Evolutionary conservation across 1,140 invertebrate genomes (phyloP), one percentile per base, ranked within the genome.

Genomic region (Epicauta chinensis): DNA sequence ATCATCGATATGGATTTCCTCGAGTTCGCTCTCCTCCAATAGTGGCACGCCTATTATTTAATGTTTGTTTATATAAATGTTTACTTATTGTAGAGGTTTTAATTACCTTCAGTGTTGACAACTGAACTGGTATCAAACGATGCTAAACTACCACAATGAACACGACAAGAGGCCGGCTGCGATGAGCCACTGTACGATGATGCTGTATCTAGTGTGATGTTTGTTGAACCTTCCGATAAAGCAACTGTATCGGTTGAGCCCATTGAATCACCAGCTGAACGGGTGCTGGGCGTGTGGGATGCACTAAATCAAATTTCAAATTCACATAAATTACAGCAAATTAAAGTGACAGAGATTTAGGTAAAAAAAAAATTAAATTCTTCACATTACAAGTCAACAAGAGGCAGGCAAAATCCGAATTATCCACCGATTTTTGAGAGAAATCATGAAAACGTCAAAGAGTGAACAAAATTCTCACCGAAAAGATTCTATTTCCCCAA

Each of bases 81-180:
- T n/a, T n/a, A n/a, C n/a, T n/a, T n/a, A n/a, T n/a, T n/a, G n/a
- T n/a, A n/a, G n/a, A n/a, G n/a, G 23, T 30, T 43, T 7, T 9
- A 41, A 45, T 54, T 67, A 76, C 74, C 75, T 66, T 76, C 75
- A 44, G 70, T 76, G 55, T 75, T 76, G 36, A 71, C 63, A 14
- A 73, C 66, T 1, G 75, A 76, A 43, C 68, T 69, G 7, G 73
- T 73, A 57, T 76, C 75, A 55, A 76, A 76, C 11, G 75, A 77
- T 6, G 75, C 72, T 16, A 75, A 60, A 58, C 72, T 74, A 30
- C 74, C 74, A 59, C 71, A 74, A 38, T 74, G 68, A 7, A 67
- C 73, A 40, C 73, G 60, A 52, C 72, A 74, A 0, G 74, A 76
- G n/a, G 72, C 64, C 32, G 66, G 68, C 53, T 74, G 73, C 0